Evolutionary conservation across 2,888 invertebrate species (phyloP).

Genomic region (Dasysyrphus albostriatus): DNA sequence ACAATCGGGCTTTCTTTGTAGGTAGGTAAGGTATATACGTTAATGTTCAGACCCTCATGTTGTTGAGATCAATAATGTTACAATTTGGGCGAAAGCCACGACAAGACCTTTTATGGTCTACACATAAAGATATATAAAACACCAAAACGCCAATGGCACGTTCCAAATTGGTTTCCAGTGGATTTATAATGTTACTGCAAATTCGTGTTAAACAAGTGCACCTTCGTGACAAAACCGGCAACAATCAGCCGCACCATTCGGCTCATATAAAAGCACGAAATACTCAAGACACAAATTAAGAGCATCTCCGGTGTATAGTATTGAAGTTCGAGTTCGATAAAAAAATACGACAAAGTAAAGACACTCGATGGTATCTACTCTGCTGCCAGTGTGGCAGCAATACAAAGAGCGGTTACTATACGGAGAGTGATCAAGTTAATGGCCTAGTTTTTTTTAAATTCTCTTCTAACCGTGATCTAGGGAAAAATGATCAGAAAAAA

Average conservation of each 20-base stretch:
- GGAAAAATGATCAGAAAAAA: constrained; percentile 36
- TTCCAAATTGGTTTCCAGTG: constrained; percentile 39
- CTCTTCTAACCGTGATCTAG: constrained; percentile 45
- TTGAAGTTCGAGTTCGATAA: constrained; percentile 32
- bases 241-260: constrained; percentile 30
- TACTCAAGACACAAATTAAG: constrained; percentile 71
- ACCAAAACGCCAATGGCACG: constrained; percentile 66
- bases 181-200: constrained; percentile 39
- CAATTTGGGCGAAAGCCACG: constrained; percentile 66
- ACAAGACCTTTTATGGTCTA: constrained; percentile 64
- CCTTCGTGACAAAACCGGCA: constrained; percentile 72
- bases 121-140: constrained; percentile 8
- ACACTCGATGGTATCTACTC: constrained; percentile 61
- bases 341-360: constrained; percentile 13
- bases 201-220: constrained; percentile 74
- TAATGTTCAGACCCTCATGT: constrained; percentile 14
- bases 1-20: constrained; percentile 20
- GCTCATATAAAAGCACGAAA: constrained; percentile 40
- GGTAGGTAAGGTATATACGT: constrained; percentile 2
- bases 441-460: constrained; percentile 55
- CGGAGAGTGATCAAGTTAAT: constrained; percentile 67
- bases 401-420: constrained; percentile 59
- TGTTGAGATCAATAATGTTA: constrained; percentile 18
- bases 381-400: constrained; percentile 50
- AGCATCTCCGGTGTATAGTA: constrained; percentile 51